Percentiles rank a stretch among this genome's conserved stretches.
These are phyloP conservation scores for Peromyscus californicus DNA, from an alignment of 2,113 vertebrate genomes.

Conservation along the genomic window DNA sequence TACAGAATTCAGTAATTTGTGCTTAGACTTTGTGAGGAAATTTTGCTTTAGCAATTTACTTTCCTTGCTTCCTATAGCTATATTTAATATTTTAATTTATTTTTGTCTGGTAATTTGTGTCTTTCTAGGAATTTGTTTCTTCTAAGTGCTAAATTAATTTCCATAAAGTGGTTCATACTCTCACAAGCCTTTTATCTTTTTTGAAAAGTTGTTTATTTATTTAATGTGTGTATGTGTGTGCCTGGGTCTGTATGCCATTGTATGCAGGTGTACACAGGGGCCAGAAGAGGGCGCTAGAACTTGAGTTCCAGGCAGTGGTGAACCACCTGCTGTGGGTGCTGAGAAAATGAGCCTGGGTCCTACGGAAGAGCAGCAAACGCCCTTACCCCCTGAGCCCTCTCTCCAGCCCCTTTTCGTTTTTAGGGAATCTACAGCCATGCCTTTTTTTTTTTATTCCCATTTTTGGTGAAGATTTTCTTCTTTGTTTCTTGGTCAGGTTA, in stretches of 20 bases:
- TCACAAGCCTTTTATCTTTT: background rate
- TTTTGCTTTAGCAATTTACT: background rate
- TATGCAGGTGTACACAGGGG: background rate
- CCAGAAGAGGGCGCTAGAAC: background rate
- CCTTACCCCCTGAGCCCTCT: background rate
- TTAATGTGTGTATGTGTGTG: background rate
- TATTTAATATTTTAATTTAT: background rate
- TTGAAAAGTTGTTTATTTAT: background rate
- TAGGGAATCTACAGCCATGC: background rate
- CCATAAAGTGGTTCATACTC: background rate
- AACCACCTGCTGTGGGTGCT: background rate
- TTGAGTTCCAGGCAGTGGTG: background rate
- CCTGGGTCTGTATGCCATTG: background rate
- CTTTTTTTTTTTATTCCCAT: background rate
- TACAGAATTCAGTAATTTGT: background rate
- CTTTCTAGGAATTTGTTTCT: background rate
- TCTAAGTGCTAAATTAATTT: background rate
- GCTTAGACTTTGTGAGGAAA: background rate
- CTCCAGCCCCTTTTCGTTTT: background rate
- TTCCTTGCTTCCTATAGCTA: background rate
- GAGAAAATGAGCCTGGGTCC: background rate
- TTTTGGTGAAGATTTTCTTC: background rate
- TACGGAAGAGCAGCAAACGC: background rate
- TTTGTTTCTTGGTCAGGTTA: background rate
- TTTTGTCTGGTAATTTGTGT: constrained; percentile 9